phyloP scores from a whole-genome alignment of 2,797 vertebrate species.

The Schizopygopsis malacanthus region DNA sequence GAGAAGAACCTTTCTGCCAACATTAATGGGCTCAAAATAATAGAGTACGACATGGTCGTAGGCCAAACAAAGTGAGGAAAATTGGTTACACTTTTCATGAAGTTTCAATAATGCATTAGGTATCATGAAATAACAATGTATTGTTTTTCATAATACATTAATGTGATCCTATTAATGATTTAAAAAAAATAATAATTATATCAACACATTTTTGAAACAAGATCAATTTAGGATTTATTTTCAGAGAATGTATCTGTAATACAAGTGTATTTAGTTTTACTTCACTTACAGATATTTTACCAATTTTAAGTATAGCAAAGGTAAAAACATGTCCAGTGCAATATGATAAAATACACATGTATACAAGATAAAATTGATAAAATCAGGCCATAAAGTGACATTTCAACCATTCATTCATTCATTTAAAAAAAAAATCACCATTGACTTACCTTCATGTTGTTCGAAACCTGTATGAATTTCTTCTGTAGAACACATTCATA shows the following conservation, averaged over 20 bases:
- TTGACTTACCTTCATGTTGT: not conserved
- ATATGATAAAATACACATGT: not conserved
- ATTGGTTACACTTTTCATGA: not conserved
- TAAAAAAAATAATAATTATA: too few relatives aligned
- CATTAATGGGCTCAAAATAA: slow-evolving; percentile 24
- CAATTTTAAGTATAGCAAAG: not conserved
- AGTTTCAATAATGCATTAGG: not conserved
- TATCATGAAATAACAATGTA: not conserved
- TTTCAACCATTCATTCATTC: not conserved
- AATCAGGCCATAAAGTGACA: not conserved
- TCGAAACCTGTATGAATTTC: not conserved
- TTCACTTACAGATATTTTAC: not conserved
- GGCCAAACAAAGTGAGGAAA: not conserved
- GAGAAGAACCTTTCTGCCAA: slow-evolving; percentile 38
- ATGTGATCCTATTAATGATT: not conserved
- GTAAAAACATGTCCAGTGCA: not conserved
- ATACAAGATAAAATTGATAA: not conserved
- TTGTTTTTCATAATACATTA: not conserved
- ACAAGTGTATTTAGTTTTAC: not conserved
- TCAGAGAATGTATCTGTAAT: not conserved
- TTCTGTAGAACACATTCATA: not conserved
- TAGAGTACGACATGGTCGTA: not conserved
- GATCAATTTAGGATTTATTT: not conserved
- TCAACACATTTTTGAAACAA: not conserved
- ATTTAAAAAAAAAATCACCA: too few relatives aligned